Percentiles rank a stretch among this genome's conserved stretches.
These are phyloP conservation scores for Drosophila watanabei DNA, from an alignment of 1,140 invertebrate species.

Conservation along the genomic window DNA sequence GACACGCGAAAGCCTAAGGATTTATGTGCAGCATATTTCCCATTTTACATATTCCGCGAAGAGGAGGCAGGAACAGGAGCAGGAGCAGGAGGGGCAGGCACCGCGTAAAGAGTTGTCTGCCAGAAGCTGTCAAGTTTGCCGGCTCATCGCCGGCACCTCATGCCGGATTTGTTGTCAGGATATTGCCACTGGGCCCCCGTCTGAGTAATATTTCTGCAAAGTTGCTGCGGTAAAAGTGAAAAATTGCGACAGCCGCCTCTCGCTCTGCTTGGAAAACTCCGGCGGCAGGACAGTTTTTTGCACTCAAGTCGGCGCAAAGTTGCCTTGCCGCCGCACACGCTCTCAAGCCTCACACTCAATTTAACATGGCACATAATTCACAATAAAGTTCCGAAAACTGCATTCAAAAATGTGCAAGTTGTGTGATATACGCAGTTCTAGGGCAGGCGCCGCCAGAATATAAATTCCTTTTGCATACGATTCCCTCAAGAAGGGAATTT, in stretches of 20 bases:
- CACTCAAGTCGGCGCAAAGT: conserved; percentile 51
- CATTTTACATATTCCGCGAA: conserved; percentile 61
- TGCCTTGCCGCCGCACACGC: conserved; percentile 40
- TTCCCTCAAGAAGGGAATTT: conserved; percentile 26
- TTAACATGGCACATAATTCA: conserved; percentile 67
- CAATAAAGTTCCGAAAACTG: conserved; percentile 45
- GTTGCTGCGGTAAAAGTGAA: conserved; percentile 82
- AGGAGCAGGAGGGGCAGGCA: not conserved
- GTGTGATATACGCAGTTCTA: conserved; percentile 27
- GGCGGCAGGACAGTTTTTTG: conserved; percentile 38
- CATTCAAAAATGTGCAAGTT: conserved; percentile 45
- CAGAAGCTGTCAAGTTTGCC: conserved; percentile 72
- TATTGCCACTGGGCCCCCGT: conserved; percentile 65
- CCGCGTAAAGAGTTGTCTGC: conserved; percentile 49
- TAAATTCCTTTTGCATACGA: conserved; percentile 31
- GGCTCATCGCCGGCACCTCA: conserved; percentile 75
- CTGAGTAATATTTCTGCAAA: conserved; percentile 79
- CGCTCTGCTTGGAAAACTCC: conserved; percentile 8
- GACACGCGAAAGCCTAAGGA: conserved; percentile 68
- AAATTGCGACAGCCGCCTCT: conserved; percentile 62
- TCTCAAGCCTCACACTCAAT: conserved; percentile 60
- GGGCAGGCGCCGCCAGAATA: conserved; percentile 10
- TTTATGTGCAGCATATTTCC: conserved; percentile 80
- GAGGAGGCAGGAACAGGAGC: not conserved
- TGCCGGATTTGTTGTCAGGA: conserved; percentile 77